Evolutionary conservation across 2,797 vertebrate genomes (phyloP), one percentile per base, ranked within the genome.

Genomic region (Bucorvus abyssinicus): DNA sequence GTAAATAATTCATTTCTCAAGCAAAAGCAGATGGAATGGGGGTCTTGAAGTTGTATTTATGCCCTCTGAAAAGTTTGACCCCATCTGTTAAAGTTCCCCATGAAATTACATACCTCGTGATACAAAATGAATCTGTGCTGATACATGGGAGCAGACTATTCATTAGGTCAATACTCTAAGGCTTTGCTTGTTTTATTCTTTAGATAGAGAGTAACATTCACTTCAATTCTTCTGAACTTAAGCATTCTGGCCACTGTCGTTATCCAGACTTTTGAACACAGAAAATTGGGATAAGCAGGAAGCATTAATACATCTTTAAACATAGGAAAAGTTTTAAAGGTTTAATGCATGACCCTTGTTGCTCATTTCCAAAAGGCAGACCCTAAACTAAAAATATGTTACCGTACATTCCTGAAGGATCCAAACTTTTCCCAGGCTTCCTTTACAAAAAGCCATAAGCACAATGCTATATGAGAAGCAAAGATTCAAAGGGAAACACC

Each of bases 401-500:
- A 50, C 89, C 7, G 1, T 74, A 67, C 94, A 96, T 96, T 97
- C 96, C 95, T 96, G 94, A 96, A 89, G 1, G 29, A 91, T 70
- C 88, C 89, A 93, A 90, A 34, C 20, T 94, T 95, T 95, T 95
- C 89, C 83, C 80, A 87, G 69, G 89, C 94, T 96, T 97, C 95
- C 93, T 95, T 91, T 92, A 80, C 82, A 93, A 86, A 95, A 94
- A 82, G 64, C 55, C 8, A 0, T 67, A 91, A 92, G 84, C 71
- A 96, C 92, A 97, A 94, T 97, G 82, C 84, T 96, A 50, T 84
- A 80, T 1, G 6, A 89, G 67, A 94, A 84, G 80, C 64, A 93
- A 68, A 86, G 69, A 89, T 92, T 95, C 93, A 95, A 95, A 97
- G 96, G 91, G 89, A 96, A 96, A 87, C 77, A 91, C 90, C 84